Conservation (phyloP, 1,140 invertebrate species). For the Manduca sexta region DNA sequence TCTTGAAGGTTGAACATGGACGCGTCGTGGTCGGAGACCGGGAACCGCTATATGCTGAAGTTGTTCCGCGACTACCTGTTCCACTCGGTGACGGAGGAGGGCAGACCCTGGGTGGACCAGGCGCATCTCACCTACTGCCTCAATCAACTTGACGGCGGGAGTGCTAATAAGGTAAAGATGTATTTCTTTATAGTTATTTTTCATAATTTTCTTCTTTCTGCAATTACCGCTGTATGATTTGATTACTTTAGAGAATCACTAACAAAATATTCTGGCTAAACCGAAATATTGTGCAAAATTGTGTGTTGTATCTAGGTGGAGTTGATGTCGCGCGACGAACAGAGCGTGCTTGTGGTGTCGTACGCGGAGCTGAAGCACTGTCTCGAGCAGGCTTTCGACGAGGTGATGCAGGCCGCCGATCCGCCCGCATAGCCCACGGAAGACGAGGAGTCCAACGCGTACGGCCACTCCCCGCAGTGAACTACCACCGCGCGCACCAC, state of each 20-base stretch:
- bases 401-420: constrained; percentile 72
- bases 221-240: no score
- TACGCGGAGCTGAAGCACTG: constrained; percentile 96
- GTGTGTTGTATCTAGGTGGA: constrained; percentile 82
- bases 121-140: constrained; percentile 95
- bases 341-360: constrained; percentile 95
- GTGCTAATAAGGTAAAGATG: constrained; percentile 90
- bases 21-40: constrained; percentile 96
- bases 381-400: constrained; percentile 92
- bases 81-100: constrained; percentile 93
- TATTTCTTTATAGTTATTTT: no score
- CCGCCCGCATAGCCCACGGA: background rate
- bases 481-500: background rate
- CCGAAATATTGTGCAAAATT: no score
- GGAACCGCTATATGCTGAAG: constrained; percentile 98
- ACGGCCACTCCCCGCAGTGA: no score
- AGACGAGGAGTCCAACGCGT: background rate
- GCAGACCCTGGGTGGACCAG: constrained; percentile 96
- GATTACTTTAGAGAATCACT: no score
- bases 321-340: constrained; percentile 95
- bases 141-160: constrained; percentile 94
- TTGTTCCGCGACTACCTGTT: constrained; percentile 98
- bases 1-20: constrained; percentile 88
- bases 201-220: no score
- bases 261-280: no score